Evolutionary conservation across 2,113 vertebrate genomes (phyloP).

Genomic region (Chunga burmeisteri): DNA sequence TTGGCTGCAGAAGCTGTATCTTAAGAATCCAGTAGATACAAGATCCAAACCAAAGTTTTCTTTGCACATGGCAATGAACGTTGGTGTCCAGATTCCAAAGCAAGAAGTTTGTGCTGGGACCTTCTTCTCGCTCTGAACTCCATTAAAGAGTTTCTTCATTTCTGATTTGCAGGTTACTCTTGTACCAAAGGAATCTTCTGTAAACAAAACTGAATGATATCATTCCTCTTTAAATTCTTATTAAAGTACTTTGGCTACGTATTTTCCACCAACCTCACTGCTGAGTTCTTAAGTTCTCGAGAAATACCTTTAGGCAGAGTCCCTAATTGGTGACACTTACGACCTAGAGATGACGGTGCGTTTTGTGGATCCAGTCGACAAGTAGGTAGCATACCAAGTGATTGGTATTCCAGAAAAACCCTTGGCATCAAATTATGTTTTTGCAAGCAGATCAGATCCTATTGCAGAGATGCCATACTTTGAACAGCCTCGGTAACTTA

Average conservation of each 20-base stretch:
- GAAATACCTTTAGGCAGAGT: neutral
- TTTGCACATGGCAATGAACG: neutral
- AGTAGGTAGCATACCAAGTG: neutral
- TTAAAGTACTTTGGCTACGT: neutral
- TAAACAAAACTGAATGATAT: neutral
- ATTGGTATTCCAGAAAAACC: constrained; percentile 29
- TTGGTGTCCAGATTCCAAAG: neutral
- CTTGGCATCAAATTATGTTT: constrained; percentile 29
- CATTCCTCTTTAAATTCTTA: neutral
- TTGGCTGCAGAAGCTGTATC: neutral
- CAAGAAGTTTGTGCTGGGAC: neutral
- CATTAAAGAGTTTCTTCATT: neutral
- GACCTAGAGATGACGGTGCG: constrained; percentile 6
- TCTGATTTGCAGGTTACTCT: neutral
- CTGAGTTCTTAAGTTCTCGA: neutral
- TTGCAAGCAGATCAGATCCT: constrained; percentile 35
- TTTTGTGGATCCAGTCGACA: neutral
- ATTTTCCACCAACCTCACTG: neutral
- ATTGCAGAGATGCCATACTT: constrained; percentile 31
- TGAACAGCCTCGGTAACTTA: neutral
- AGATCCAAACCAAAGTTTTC: neutral
- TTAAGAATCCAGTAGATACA: neutral
- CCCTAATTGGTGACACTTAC: neutral
- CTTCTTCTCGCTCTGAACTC: neutral
- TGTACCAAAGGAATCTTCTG: neutral